A percentile compares a stretch with the other conserved stretches of the same genome.
phyloP scores from a whole-genome alignment of 2,113 vertebrate species.

The Sprattus sprattus region DNA sequence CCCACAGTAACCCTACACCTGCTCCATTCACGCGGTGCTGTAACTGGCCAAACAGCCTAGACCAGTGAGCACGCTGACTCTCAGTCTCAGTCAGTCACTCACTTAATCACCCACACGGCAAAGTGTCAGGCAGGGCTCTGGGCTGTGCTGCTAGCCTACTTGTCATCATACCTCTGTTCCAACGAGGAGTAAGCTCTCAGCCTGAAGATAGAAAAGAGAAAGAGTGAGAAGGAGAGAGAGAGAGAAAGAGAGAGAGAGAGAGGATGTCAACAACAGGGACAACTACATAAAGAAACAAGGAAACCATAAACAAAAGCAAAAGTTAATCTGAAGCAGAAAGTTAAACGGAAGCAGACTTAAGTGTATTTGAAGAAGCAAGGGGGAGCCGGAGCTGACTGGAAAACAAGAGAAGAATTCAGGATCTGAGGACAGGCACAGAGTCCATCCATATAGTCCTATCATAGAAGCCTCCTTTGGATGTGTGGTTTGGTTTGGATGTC shows the following conservation, averaged over 20 bases:
- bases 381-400: background rate
- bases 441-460: background rate
- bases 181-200: background rate
- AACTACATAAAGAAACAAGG: background rate
- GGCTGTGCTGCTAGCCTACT: background rate
- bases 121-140: background rate
- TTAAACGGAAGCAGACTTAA: background rate
- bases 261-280: background rate
- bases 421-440: background rate
- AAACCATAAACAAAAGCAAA: background rate
- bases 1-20: constrained; percentile 86
- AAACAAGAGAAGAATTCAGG: background rate
- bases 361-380: background rate
- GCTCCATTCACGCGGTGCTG: constrained; percentile 72
- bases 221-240: constrained; percentile 9
- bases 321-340: background rate
- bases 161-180: constrained; percentile 7
- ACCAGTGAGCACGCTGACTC: constrained; percentile 62
- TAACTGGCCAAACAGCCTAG: constrained; percentile 84
- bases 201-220: constrained; percentile 7
- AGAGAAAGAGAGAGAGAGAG: constrained; percentile 12
- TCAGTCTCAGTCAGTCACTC: constrained; percentile 2
- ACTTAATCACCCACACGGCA: constrained; percentile 12
- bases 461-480: background rate
- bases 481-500: background rate